Evolutionary conservation across 2,113 vertebrate genomes (phyloP).

Genomic region (Cynocephalus volans): DNA sequence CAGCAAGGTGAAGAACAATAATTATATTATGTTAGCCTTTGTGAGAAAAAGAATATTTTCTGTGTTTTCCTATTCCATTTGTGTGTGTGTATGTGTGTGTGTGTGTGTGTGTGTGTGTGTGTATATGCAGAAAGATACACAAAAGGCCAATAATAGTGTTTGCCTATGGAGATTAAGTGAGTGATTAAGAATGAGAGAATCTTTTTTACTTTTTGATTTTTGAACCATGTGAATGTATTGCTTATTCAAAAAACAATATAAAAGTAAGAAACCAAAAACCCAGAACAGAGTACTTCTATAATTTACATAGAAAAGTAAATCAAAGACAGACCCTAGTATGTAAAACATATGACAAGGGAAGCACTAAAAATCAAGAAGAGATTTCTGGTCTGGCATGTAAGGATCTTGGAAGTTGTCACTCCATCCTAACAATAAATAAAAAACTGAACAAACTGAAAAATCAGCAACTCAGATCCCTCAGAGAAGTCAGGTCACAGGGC

Average conservation of each 20-base stretch:
- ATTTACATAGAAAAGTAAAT: neutral
- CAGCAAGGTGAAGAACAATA: neutral
- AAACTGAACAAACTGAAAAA: neutral
- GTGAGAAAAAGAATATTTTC: neutral
- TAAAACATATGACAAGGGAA: neutral
- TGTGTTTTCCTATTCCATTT: neutral
- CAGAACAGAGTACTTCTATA: neutral
- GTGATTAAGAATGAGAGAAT: neutral
- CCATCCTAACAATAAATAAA: neutral
- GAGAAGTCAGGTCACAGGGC: neutral
- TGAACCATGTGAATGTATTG: neutral
- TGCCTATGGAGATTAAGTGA: neutral
- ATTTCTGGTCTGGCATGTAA: neutral
- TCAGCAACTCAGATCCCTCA: neutral
- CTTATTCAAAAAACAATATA: neutral
- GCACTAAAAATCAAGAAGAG: neutral
- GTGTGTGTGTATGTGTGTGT: neutral
- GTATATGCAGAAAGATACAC: neutral
- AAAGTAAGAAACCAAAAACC: neutral
- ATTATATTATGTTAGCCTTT: neutral
- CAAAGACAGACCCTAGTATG: neutral
- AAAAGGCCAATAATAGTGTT: neutral
- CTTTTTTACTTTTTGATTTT: neutral
- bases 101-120: too few species aligned
- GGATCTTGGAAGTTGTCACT: neutral